phyloP scores from a whole-genome alignment of 2,888 invertebrate genomes.

The Caenorhabditis zanzibari region DNA sequence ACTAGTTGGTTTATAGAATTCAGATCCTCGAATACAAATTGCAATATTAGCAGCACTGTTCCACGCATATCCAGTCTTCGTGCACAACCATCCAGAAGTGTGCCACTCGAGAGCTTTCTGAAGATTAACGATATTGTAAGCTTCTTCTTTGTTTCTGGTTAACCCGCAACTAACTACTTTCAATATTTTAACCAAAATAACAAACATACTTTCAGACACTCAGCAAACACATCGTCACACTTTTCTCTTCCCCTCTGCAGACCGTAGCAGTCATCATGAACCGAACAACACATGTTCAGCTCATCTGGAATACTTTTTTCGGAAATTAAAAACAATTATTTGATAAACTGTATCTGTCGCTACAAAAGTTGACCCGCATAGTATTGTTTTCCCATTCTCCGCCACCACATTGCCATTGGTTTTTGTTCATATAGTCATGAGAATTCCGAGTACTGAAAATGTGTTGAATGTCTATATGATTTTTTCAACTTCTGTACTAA shows the following conservation, averaged over 20 bases:
- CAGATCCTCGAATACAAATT: not conserved
- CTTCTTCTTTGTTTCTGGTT: too few relatives aligned
- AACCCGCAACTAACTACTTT: too few relatives aligned
- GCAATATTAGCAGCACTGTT: not conserved
- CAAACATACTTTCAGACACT: constrained; percentile 10
- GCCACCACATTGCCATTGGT: constrained; percentile 23
- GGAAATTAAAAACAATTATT: not conserved
- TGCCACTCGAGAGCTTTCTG: not conserved
- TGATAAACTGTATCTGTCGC: not conserved
- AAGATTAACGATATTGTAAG: too few relatives aligned
- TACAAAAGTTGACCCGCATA: not conserved
- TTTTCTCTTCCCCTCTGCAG: not conserved
- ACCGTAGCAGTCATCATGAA: constrained; percentile 46
- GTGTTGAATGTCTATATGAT: too few relatives aligned
- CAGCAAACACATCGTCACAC: constrained; percentile 26
- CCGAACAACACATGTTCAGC: constrained; percentile 37
- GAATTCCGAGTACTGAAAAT: not conserved
- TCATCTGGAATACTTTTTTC: constrained; percentile 1
- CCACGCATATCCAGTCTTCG: not conserved
- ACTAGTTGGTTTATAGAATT: not conserved
- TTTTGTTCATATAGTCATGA: not conserved
- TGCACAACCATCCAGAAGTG: not conserved
- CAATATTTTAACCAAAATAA: too few relatives aligned
- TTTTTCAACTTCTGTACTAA: not conserved
- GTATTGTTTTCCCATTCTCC: not conserved